Percentiles rank a stretch among this genome's conserved stretches.
Evolutionary conservation across 2,888 invertebrate species (phyloP).

Genomic region (Caradrina clavipalpis): DNA sequence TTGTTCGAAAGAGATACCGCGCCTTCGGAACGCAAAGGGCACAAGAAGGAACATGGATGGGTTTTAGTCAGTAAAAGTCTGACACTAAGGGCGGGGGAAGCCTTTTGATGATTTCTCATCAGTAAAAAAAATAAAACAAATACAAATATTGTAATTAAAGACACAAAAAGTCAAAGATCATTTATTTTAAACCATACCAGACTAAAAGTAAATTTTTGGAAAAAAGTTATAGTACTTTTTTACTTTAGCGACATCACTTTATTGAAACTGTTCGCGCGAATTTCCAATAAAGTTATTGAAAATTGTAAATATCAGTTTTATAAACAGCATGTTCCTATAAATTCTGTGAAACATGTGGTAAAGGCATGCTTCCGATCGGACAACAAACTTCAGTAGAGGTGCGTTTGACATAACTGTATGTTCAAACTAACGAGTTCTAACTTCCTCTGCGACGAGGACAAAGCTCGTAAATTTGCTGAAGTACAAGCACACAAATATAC

Average conservation of each 20-base stretch:
- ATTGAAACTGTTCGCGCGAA: background rate
- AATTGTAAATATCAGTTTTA: conserved; percentile 24
- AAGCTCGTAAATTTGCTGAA: conserved; percentile 43
- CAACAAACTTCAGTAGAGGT: conserved; percentile 54
- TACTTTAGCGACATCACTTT: background rate
- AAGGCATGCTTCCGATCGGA: conserved; percentile 47
- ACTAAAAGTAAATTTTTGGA: background rate
- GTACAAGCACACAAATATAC: conserved; percentile 70
- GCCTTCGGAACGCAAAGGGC: too few relatives aligned
- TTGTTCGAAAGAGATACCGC: too few relatives aligned
- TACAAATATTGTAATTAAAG: too few relatives aligned
- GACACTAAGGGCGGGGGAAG: too few relatives aligned
- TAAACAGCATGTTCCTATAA: conserved; percentile 28
- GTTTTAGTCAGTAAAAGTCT: too few relatives aligned
- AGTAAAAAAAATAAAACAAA: too few relatives aligned
- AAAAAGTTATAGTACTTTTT: background rate
- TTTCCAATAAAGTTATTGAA: conserved; percentile 1
- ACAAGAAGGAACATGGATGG: too few relatives aligned
- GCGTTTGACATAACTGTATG: conserved; percentile 58
- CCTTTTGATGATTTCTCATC: too few relatives aligned
- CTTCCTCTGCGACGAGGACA: conserved; percentile 56
- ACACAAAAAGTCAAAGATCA: too few relatives aligned
- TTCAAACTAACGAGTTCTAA: conserved; percentile 63
- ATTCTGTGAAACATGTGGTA: conserved; percentile 47
- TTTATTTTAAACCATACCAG: too few relatives aligned